phyloP scores from a whole-genome alignment of 2,113 vertebrate species.

The Hippocampus abdominalis region DNA sequence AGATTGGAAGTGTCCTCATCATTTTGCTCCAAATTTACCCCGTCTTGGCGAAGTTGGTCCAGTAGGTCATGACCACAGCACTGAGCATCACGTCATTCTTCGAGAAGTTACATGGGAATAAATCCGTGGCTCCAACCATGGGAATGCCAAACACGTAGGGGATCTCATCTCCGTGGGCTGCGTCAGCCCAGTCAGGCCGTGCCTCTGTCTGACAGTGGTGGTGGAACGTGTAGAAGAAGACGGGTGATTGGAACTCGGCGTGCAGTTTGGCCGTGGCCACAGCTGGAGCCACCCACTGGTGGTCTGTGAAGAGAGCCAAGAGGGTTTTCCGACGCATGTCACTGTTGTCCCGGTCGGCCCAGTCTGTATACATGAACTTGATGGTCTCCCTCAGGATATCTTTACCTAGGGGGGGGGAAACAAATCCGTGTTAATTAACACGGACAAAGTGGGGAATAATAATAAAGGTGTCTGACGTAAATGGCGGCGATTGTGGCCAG shows the following conservation, averaged over 20 bases:
- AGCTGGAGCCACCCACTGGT: conserved; percentile 94
- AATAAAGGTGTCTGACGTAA: not conserved
- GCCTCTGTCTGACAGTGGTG: conserved; percentile 97
- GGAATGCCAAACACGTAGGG: conserved; percentile 94
- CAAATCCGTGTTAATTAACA: not conserved
- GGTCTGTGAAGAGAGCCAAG: conserved; percentile 90
- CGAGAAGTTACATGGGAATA: conserved; percentile 97
- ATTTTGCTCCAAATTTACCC: conserved; percentile 69
- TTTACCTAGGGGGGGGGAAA: conserved; percentile 70
- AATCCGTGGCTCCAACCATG: conserved; percentile 92
- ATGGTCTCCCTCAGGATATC: conserved; percentile 92
- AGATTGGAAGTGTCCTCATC: no score
- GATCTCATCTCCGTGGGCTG: conserved; percentile 90
- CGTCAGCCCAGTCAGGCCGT: conserved; percentile 90
- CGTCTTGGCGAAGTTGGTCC: conserved; percentile 95
- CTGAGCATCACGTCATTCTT: conserved; percentile 96
- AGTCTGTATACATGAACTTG: conserved; percentile 98
- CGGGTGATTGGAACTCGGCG: conserved; percentile 91
- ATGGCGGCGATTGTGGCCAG: no score
- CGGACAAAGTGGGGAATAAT: not conserved
- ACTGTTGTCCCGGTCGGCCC: conserved; percentile 92
- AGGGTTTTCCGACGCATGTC: conserved; percentile 93
- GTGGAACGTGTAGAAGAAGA: conserved; percentile 96
- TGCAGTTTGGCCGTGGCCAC: conserved; percentile 95
- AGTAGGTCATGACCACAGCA: conserved; percentile 94